Conservation (phyloP, 2,797 vertebrate species). For the Typhlichthys subterraneus region DNA sequence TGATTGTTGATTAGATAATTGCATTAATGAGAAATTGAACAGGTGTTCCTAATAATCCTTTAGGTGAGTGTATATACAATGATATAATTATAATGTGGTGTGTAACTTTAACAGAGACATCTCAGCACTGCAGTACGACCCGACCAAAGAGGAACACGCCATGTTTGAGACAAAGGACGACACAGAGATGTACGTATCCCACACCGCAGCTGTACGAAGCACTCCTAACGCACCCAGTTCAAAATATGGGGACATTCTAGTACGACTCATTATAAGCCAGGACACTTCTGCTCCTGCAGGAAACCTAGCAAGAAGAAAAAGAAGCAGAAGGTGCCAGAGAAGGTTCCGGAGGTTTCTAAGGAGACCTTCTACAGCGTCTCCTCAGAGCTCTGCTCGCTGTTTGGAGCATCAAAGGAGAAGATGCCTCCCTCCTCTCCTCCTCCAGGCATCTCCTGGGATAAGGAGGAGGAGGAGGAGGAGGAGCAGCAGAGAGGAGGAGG, state of each 20-base stretch:
- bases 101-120: constrained; percentile 73
- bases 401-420: constrained; percentile 66
- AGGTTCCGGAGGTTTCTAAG: constrained; percentile 87
- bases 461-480: constrained; percentile 47
- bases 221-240: no score
- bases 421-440: no score
- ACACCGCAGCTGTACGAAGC: no score
- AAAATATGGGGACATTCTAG: not conserved
- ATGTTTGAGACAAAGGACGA: constrained; percentile 79
- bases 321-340: constrained; percentile 82
- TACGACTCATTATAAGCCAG: not conserved
- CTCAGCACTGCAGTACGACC: constrained; percentile 89
- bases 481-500: constrained; percentile 6
- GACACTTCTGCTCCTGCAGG: constrained; percentile 62
- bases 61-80: no score
- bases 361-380: constrained; percentile 85
- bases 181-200: constrained; percentile 81
- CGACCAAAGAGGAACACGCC: constrained; percentile 86
- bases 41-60: no score
- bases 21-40: no score
- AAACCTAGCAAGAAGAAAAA: constrained; percentile 84
- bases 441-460: constrained; percentile 52
- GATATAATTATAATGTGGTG: no score
- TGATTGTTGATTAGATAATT: no score
- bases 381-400: constrained; percentile 84